Percentiles rank a stretch among this genome's conserved stretches.
Conservation (phyloP, 64 coral and sea anemone species). For the Astreopora myriophthalma region DNA sequence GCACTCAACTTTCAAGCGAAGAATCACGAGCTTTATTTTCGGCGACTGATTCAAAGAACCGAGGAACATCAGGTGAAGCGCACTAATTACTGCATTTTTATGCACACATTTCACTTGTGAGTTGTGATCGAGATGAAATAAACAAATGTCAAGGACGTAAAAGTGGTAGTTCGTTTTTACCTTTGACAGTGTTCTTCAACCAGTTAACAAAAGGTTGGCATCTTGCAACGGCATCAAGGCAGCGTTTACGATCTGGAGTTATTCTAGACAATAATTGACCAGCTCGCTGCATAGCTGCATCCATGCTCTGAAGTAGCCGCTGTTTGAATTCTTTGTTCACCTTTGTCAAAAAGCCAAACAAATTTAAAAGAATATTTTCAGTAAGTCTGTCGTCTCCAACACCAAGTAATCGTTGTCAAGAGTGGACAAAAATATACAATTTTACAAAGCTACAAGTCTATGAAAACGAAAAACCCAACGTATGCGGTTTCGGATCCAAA, state of each 20-base stretch:
- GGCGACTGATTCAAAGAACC: too few relatives aligned
- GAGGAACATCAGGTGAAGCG: too few relatives aligned
- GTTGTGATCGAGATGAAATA: too few relatives aligned
- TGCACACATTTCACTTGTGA: not conserved
- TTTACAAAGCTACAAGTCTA: too few relatives aligned
- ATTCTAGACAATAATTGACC: not conserved
- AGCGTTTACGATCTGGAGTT: not conserved
- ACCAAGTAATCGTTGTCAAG: too few relatives aligned
- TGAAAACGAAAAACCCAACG: too few relatives aligned
- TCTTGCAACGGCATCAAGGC: conserved; percentile 35
- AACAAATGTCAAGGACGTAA: not conserved
- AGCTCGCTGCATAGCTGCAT: not conserved
- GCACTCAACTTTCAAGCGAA: too few relatives aligned
- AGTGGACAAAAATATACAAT: too few relatives aligned
- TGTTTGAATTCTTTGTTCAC: conserved; percentile 35
- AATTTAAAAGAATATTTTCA: not conserved
- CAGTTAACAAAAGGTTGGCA: conserved; percentile 31
- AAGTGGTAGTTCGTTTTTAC: not conserved
- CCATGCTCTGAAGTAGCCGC: conserved; percentile 1
- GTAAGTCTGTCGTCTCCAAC: too few relatives aligned
- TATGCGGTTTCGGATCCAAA: too few relatives aligned
- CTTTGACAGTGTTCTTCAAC: conserved; percentile 40
- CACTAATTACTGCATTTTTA: too few relatives aligned
- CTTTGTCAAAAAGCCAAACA: not conserved
- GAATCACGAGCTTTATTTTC: too few relatives aligned